Conservation (phyloP, 2,888 invertebrate genomes). For the Ctenicera cuprea region DNA sequence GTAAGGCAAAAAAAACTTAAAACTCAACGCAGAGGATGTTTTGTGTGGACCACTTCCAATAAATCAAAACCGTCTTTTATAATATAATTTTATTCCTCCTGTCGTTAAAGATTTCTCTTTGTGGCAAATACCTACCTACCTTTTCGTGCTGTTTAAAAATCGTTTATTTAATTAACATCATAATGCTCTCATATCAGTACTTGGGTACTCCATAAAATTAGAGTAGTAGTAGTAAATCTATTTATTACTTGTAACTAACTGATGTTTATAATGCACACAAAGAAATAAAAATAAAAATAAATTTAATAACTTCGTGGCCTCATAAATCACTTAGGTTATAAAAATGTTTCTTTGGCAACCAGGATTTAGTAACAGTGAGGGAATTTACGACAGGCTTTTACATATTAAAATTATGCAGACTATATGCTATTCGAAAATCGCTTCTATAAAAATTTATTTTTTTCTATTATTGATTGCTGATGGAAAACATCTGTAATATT, state of each 20-base stretch:
- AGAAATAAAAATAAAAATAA: slow-evolving; percentile 59
- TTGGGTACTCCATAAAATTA: slow-evolving; percentile 37
- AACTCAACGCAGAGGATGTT: too few species aligned
- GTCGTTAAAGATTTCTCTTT: too few species aligned
- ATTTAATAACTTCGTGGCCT: slow-evolving; percentile 53
- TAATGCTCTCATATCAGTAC: not conserved
- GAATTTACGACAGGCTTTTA: slow-evolving; percentile 40
- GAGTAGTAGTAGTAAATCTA: slow-evolving; percentile 38
- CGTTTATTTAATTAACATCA: slow-evolving; percentile 4
- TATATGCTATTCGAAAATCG: slow-evolving; percentile 26
- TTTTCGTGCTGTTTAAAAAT: not conserved
- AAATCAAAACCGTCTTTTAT: too few species aligned
- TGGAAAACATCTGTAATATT: not conserved
- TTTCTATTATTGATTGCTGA: not conserved
- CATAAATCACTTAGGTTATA: slow-evolving; percentile 49
- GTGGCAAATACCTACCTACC: too few species aligned
- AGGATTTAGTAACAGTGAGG: slow-evolving; percentile 32
- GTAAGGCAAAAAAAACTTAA: too few species aligned
- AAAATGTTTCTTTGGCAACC: slow-evolving; percentile 48
- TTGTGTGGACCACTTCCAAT: too few species aligned
- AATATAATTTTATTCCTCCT: too few species aligned
- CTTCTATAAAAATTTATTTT: slow-evolving; percentile 7
- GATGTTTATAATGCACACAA: slow-evolving; percentile 59
- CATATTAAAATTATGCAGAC: slow-evolving; percentile 37
- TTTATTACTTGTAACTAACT: slow-evolving; percentile 57